Percentiles rank a stretch among this genome's conserved stretches.
Evolutionary conservation across 2,113 vertebrate genomes (phyloP).

Genomic region (Rutilus rutilus): DNA sequence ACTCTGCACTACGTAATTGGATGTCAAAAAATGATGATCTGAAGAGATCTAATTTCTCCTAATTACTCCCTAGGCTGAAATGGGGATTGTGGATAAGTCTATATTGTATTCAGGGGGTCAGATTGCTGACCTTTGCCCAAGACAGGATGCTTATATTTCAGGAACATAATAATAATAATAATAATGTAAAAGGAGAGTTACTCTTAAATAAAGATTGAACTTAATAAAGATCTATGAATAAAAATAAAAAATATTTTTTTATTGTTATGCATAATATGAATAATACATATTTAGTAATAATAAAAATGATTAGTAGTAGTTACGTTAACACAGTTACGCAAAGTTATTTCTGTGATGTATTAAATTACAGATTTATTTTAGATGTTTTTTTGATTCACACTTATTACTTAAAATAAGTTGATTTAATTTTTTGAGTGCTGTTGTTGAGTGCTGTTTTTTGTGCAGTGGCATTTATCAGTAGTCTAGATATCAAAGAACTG

Average conservation of each 20-base stretch:
- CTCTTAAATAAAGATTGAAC: background rate
- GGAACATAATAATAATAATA: background rate
- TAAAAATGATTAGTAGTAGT: background rate
- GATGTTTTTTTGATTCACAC: too few relatives aligned
- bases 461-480: too few relatives aligned
- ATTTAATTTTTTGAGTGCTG: too few relatives aligned
- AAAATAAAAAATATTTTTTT: background rate
- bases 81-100: background rate
- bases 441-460: too few relatives aligned
- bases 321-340: too few relatives aligned
- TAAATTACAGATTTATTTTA: too few relatives aligned
- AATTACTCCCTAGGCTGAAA: background rate
- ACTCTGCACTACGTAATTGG: background rate
- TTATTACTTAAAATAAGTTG: too few relatives aligned
- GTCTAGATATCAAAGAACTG: too few relatives aligned
- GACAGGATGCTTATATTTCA: background rate
- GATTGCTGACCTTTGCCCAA: background rate
- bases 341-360: too few relatives aligned
- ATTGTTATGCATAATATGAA: background rate
- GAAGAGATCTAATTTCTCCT: background rate
- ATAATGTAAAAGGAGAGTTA: background rate
- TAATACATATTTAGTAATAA: background rate
- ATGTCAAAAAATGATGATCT: background rate
- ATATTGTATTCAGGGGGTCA: background rate
- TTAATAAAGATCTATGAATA: background rate